A percentile compares a stretch with the other conserved stretches of the same genome.
These are phyloP conservation scores for Latrodectus elegans DNA, from an alignment of 2,888 invertebrate species.

Conservation along the genomic window DNA sequence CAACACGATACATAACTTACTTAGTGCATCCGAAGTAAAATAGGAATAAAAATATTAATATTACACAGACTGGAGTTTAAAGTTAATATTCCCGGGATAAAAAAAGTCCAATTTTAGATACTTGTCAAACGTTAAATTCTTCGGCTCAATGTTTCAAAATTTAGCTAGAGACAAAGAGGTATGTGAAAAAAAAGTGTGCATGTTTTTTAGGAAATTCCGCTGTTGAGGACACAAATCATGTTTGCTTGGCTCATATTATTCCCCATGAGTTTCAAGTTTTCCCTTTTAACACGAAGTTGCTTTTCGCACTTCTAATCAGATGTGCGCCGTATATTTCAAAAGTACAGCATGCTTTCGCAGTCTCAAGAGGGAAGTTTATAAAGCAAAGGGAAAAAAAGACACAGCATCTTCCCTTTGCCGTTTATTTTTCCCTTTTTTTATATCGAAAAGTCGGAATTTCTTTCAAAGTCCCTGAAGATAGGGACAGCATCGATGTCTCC, in stretches of 20 bases:
- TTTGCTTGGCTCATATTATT: background rate
- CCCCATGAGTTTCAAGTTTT: background rate
- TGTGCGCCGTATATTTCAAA: constrained; percentile 25
- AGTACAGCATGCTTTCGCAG: constrained; percentile 2
- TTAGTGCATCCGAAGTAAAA: no score
- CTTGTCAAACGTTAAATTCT: background rate
- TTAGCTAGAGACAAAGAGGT: background rate
- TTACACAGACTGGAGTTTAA: no score
- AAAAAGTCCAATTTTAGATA: background rate
- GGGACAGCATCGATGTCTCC: constrained; percentile 44
- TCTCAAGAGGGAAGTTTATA: constrained; percentile 11
- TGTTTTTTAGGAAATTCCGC: background rate
- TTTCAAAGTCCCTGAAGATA: constrained; percentile 30
- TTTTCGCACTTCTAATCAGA: constrained; percentile 43
- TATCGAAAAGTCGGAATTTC: constrained; percentile 38
- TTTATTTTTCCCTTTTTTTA: constrained; percentile 53
- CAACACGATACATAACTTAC: no score
- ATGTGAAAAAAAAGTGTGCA: background rate
- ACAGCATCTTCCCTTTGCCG: constrained; percentile 30
- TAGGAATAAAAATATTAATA: no score
- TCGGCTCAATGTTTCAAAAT: background rate
- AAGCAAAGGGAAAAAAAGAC: constrained; percentile 14
- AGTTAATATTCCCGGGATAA: no score
- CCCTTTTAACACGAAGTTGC: constrained; percentile 10
- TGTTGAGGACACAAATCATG: background rate